Evolutionary conservation across 2,888 invertebrate genomes (phyloP), one percentile per base, ranked within the genome.

Genomic region (Cataglyphis cursor): DNA sequence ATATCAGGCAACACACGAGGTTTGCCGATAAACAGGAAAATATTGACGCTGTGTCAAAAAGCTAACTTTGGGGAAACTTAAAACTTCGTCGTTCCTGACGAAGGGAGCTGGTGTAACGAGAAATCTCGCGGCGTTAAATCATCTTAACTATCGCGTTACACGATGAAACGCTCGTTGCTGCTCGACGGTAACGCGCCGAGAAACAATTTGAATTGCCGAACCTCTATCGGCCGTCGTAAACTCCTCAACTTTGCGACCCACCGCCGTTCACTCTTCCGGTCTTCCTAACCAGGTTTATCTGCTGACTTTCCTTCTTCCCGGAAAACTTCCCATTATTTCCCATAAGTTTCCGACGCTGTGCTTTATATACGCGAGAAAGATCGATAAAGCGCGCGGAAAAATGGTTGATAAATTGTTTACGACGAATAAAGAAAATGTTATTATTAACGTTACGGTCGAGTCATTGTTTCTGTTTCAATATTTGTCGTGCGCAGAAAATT

Each of bases 11-110:
- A 68, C 35, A 64, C 48, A 44, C 31, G 57, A 31, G 44, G 15
- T 51, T 18, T 35, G 28, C 48, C 64, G 70, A 83, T 81, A 83
- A 88, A 81, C 66, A 70, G 57, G 81, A 62, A 66, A 75, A 83
- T 83, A 83, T 81, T 81, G 78, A 81, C 64, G 51, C 44, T 28
- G 64, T 57, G 54, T 72, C 48, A 51, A 72, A 54, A 80, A 80
- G 73, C 21, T 41, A 80, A 72, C 59, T 72, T 80, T 59, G 57
- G 72, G 44, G 28, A 35, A 80, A 72, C 78, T 70, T 70, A 24
- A 44, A 80, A 44, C 38, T 48, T n/a, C 21, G 18, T 12, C 41
- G 15, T 15, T 12, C 38, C 10, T 15, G 28, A 54, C 61, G 57
- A 28, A 21, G 24, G 35, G 18, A 41, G 31, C 66, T 15, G 21